These are phyloP conservation scores for Drosophila yooni DNA, from an alignment of 2,888 invertebrate genomes.

Conservation along the genomic window DNA sequence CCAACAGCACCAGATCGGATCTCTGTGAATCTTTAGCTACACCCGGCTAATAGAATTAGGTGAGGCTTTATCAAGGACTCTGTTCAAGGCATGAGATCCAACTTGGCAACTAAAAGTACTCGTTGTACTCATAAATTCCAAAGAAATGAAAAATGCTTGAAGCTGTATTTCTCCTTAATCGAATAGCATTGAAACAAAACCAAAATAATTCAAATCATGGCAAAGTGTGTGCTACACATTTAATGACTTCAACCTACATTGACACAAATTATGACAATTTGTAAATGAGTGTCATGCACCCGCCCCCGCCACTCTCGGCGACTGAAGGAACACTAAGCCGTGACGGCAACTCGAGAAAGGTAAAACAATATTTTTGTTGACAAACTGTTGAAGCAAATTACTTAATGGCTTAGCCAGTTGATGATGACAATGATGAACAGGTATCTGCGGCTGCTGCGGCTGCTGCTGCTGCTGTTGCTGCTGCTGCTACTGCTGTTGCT, in stretches of 20 bases:
- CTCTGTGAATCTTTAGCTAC: slow-evolving; percentile 8
- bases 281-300: slow-evolving; percentile 46
- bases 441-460: slow-evolving; percentile 18
- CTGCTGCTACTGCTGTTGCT: not conserved
- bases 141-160: not conserved
- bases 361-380: slow-evolving; percentile 58
- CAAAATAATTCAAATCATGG: slow-evolving; percentile 52
- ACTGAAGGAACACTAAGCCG: slow-evolving; percentile 39
- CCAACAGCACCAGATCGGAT: slow-evolving; percentile 10
- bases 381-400: slow-evolving; percentile 66
- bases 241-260: slow-evolving; percentile 71
- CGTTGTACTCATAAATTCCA: slow-evolving; percentile 1
- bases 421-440: slow-evolving; percentile 56
- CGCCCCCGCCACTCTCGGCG: slow-evolving; percentile 8
- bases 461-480: slow-evolving; percentile 1
- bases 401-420: slow-evolving; percentile 68
- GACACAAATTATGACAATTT: slow-evolving; percentile 72
- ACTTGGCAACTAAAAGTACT: not conserved
- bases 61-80: slow-evolving; percentile 40
- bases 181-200: slow-evolving; percentile 5
- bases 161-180: slow-evolving; percentile 48
- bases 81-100: slow-evolving; percentile 22
- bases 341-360: slow-evolving; percentile 41
- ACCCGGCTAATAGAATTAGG: slow-evolving; percentile 44
- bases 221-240: slow-evolving; percentile 70